These are phyloP conservation scores for Lottia gigantea DNA, from an alignment of 2,888 invertebrate species.

Conservation along the genomic window DNA sequence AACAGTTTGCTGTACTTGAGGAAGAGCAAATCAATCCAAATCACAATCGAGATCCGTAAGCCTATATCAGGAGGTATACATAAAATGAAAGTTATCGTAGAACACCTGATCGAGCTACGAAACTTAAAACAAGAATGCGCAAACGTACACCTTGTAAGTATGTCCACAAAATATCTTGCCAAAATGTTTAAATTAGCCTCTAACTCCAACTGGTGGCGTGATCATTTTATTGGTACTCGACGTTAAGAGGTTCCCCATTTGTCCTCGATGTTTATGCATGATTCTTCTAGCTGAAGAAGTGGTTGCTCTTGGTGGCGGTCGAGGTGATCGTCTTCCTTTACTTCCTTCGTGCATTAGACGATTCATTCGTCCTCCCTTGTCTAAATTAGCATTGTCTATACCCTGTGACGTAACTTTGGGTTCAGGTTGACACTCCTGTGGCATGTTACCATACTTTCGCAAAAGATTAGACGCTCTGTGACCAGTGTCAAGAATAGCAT, in stretches of 20 bases:
- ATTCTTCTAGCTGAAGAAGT: constrained; percentile 45
- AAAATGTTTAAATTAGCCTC: not conserved
- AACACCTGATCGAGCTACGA: no score
- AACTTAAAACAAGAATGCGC: no score
- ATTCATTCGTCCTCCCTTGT: constrained; percentile 54
- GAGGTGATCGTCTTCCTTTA: constrained; percentile 38
- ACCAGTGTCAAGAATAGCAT: constrained; percentile 52
- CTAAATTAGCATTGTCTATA: constrained; percentile 46
- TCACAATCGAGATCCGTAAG: no score
- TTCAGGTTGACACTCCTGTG: constrained; percentile 38
- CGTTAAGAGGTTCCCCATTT: constrained; percentile 48
- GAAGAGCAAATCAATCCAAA: no score
- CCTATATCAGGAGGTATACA: no score
- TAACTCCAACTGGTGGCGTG: constrained; percentile 37
- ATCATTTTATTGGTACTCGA: constrained; percentile 44
- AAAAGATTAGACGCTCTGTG: constrained; percentile 47
- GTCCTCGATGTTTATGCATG: constrained; percentile 44
- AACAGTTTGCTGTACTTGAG: no score
- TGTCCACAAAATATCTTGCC: not conserved
- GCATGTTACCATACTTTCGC: constrained; percentile 47
- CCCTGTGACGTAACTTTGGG: constrained; percentile 50
- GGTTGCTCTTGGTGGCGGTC: constrained; percentile 46
- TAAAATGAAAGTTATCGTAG: no score
- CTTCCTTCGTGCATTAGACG: constrained; percentile 54
- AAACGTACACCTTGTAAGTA: no score